A percentile compares a stretch with the other conserved stretches of the same genome.
phyloP scores from a whole-genome alignment of 1,140 invertebrate species.

The Pseudomyrmex pallidus region DNA sequence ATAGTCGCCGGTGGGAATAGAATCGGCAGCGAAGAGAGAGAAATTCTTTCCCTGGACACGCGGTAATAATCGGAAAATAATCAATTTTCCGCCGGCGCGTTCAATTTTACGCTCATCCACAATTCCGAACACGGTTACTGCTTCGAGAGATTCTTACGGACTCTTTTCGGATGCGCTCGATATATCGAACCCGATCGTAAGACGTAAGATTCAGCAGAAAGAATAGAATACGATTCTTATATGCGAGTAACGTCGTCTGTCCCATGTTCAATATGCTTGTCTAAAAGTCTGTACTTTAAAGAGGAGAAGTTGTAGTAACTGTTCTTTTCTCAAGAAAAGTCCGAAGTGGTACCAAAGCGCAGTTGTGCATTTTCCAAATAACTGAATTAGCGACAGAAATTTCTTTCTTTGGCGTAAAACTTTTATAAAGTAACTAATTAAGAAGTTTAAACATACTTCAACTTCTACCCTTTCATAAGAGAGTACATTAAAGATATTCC shows the following conservation, averaged over 20 bases:
- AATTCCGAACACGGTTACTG: slow-evolving; percentile 22
- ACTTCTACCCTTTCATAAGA: too few relatives aligned
- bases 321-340: not conserved
- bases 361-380: too few relatives aligned
- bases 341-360: too few relatives aligned
- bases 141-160: not conserved
- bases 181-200: not conserved
- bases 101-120: slow-evolving; percentile 42
- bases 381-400: too few relatives aligned
- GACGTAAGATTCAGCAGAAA: slow-evolving; percentile 12
- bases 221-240: not conserved
- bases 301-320: not conserved
- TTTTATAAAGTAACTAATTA: not conserved
- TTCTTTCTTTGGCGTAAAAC: too few relatives aligned
- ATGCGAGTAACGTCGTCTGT: not conserved
- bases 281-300: not conserved
- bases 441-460: too few relatives aligned
- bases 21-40: not conserved
- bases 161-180: not conserved
- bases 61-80: slow-evolving; percentile 35
- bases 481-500: too few relatives aligned
- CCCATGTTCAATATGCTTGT: too few relatives aligned
- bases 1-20: slow-evolving; percentile 3
- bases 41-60: slow-evolving; percentile 7
- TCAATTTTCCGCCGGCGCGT: slow-evolving; percentile 7